Evolutionary conservation across 2,888 invertebrate species (phyloP).

Genomic region (Stenchaetothrips biformis): DNA sequence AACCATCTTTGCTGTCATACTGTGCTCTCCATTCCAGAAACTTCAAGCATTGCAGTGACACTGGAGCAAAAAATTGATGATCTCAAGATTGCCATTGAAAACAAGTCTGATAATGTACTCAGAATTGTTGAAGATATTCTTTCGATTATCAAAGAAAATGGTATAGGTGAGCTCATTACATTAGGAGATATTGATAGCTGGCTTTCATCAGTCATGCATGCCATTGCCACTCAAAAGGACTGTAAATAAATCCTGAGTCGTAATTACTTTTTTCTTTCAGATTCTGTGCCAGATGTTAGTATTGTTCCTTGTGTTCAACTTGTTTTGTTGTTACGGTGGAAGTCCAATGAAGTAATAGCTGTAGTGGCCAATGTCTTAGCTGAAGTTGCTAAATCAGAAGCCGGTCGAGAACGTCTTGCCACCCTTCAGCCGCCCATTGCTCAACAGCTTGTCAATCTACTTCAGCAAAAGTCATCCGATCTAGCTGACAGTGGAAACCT

Average conservation of each 20-base stretch:
- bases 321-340: conserved; percentile 35
- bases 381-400: conserved; percentile 73
- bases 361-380: conserved; percentile 67
- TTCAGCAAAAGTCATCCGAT: conserved; percentile 35
- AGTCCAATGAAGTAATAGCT: conserved; percentile 39
- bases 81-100: background rate
- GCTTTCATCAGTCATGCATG: background rate
- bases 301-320: background rate
- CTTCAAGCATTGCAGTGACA: background rate
- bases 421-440: conserved; percentile 38
- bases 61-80: background rate
- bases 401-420: conserved; percentile 67
- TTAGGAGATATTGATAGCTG: background rate
- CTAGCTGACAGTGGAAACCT: conserved; percentile 44
- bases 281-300: background rate
- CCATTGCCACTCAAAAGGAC: too few species aligned
- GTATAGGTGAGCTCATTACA: background rate
- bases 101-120: background rate
- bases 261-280: background rate
- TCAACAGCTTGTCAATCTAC: conserved; percentile 36
- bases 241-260: background rate
- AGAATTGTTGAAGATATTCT: conserved; percentile 11
- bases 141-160: conserved; percentile 7
- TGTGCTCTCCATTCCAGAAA: background rate
- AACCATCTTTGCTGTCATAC: background rate